A percentile compares a stretch with the other conserved stretches of the same genome.
These are phyloP conservation scores for Odontesthes bonariensis DNA, from an alignment of 2,113 vertebrate genomes.

Conservation along the genomic window DNA sequence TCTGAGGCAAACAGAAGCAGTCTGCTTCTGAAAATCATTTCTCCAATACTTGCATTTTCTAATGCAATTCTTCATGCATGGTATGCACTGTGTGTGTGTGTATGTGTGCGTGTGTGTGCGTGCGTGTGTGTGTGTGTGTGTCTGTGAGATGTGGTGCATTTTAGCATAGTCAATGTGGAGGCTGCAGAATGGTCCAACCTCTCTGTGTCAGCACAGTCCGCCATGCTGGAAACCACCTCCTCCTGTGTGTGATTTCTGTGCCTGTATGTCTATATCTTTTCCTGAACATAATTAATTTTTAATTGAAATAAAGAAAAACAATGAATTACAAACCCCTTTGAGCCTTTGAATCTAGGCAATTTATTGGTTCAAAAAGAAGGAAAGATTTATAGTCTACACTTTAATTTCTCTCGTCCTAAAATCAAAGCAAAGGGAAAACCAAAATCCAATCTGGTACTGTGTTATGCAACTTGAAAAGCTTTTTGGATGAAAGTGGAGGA, in stretches of 20 bases:
- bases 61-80: not conserved
- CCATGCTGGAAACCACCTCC: slow-evolving; percentile 63
- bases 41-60: not conserved
- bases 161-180: slow-evolving; percentile 36
- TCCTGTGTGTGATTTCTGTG: slow-evolving; percentile 24
- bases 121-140: not conserved
- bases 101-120: not conserved
- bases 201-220: slow-evolving; percentile 51
- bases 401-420: not conserved
- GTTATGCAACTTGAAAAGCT: not conserved
- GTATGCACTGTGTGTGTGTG: not conserved
- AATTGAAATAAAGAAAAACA: not conserved
- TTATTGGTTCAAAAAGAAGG: not conserved
- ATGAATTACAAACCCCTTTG: not conserved
- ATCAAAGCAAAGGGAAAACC: not conserved
- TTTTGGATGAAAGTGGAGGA: no score
- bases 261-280: not conserved
- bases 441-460: not conserved
- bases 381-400: not conserved
- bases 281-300: not conserved
- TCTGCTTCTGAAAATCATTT: not conserved
- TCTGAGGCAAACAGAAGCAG: no score
- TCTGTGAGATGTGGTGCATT: slow-evolving; percentile 4
- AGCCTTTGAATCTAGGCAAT: not conserved
- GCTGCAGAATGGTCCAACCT: slow-evolving; percentile 42